Conservation (phyloP, 2,888 invertebrate genomes). For the Lithophane socia region DNA sequence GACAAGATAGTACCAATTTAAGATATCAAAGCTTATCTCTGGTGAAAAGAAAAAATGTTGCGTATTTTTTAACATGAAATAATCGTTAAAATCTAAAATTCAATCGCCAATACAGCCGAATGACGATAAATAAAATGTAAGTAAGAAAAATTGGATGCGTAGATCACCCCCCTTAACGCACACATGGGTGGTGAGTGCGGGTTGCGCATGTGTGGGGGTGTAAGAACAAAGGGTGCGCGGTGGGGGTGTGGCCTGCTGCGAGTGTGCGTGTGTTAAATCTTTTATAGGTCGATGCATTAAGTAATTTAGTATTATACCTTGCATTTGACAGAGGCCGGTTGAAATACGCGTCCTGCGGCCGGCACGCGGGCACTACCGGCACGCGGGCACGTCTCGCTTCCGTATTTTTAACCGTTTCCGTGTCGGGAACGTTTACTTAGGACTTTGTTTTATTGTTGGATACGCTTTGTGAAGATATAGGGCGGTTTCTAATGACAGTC, state of each 20-base stretch:
- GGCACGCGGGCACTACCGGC: background rate
- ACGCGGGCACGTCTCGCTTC: conserved; percentile 37
- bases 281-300: conserved; percentile 90
- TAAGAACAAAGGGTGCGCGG: conserved; percentile 81
- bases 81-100: conserved; percentile 74
- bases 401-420: conserved; percentile 64
- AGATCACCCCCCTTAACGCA: conserved; percentile 81
- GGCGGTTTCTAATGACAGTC: conserved; percentile 1
- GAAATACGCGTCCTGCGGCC: conserved; percentile 58
- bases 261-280: conserved; percentile 87
- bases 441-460: conserved; percentile 40
- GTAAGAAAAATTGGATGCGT: conserved; percentile 83
- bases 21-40: conserved; percentile 63
- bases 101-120: conserved; percentile 71
- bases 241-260: conserved; percentile 77
- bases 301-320: conserved; percentile 89
- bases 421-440: conserved; percentile 58
- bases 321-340: conserved; percentile 83
- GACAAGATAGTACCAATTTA: conserved; percentile 64
- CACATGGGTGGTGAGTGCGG: conserved; percentile 64
- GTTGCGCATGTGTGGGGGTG: conserved; percentile 81
- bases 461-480: conserved; percentile 32
- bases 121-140: conserved; percentile 79
- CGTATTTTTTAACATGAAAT: conserved; percentile 73
- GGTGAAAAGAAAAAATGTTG: conserved; percentile 39